Base-by-base conservation (phyloP, 2,113 vertebrate species). In the Condylura cristata region DNA sequence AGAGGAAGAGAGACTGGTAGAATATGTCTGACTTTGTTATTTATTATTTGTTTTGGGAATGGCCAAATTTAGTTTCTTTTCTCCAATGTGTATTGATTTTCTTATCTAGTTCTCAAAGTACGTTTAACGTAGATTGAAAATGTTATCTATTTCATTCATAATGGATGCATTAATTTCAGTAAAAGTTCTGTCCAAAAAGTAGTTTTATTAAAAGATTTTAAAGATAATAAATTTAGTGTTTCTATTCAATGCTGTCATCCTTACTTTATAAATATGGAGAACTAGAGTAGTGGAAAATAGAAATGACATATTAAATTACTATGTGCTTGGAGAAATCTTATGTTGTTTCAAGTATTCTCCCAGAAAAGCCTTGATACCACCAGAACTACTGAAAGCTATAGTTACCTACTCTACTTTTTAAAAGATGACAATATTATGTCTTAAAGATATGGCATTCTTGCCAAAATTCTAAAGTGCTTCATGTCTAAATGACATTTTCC, bases 251-350 rank as follows among this genome's bases (percentile, higher is more conserved):
- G 28, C 8, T 32, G 34, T 61, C 83, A 37, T 2, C 53, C 5
- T 85, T 60, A 86, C 6, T 83, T 91, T 83, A 83, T 72, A 86
- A 91, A 86, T 75, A 24, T 22, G 34, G 37, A 72, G 11, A 91
- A 60, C 56, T 78, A 46, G 22, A 39, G 26, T 78, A 44, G n/a
- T 83, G 18, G 41, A 53, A 92, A 44, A 30, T 93, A 11, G 65
- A 84, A 90, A 72, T 71, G 89, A 85, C 78, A 82, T 63, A 72
- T 51, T 71, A 65, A 90, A 75, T 93, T 71, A 58, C 39, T 41
- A 10, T 32, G 34, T 81, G 82, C 81, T 68, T 90, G 17, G 37
- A 79, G 66, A 92, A 81, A 72, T 78, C 58, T 83, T 60, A 39
- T 12, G 3, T 39, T 46, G 39, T 65, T 79, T 93, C 56, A 84